Conservation (phyloP, 2,113 vertebrate species). For the Psittacula cyanocephala region DNA sequence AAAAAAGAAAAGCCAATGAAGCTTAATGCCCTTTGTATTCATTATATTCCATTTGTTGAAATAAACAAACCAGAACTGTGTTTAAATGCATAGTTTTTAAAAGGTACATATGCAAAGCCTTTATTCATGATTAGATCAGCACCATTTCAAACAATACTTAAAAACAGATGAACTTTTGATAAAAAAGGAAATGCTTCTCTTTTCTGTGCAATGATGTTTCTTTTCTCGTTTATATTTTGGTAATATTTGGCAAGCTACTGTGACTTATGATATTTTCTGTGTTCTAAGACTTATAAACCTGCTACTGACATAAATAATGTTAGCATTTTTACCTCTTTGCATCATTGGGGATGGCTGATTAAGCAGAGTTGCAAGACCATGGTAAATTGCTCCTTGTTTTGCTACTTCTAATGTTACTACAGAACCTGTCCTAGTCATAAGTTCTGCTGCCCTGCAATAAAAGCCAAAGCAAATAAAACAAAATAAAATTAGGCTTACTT, state of each 20-base stretch:
- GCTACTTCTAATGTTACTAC: slow-evolving; percentile 97
- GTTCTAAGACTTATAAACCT: background rate
- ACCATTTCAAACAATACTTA: background rate
- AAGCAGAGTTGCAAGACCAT: slow-evolving; percentile 94
- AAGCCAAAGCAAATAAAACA: background rate
- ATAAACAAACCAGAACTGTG: background rate
- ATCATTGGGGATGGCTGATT: slow-evolving; percentile 97
- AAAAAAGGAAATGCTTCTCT: background rate
- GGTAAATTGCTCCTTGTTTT: slow-evolving; percentile 98
- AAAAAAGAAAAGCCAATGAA: background rate
- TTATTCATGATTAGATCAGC: background rate
- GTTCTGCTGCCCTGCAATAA: slow-evolving; percentile 90
- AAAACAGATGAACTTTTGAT: background rate
- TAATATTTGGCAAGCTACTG: background rate
- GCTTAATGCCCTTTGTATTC: background rate
- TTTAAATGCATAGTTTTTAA: background rate
- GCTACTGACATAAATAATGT: background rate
- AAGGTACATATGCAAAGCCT: background rate
- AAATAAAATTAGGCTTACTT: background rate
- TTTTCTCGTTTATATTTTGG: background rate
- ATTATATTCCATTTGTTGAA: background rate
- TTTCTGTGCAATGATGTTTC: background rate
- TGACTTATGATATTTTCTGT: background rate
- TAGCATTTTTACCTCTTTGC: slow-evolving; percentile 84
- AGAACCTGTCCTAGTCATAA: slow-evolving; percentile 97